These are phyloP conservation scores for Allygus modestus DNA, from an alignment of 2,888 invertebrate genomes.

Conservation along the genomic window DNA sequence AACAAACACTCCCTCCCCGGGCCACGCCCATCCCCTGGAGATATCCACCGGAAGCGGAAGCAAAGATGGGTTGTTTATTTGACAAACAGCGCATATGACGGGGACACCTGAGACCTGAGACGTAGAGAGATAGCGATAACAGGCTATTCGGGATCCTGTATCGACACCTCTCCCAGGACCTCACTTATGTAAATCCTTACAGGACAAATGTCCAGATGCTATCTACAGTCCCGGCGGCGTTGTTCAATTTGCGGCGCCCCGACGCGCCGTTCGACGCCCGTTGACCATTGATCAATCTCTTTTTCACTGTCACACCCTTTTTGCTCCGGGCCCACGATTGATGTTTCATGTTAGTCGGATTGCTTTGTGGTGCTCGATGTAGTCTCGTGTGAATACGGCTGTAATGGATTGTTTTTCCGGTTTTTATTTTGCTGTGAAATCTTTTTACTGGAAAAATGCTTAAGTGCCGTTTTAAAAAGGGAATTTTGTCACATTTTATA, in stretches of 20 bases:
- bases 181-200: slow-evolving; percentile 34
- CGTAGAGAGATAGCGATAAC: slow-evolving; percentile 13
- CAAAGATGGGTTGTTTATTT: slow-evolving; percentile 26
- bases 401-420: background rate
- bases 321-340: slow-evolving; percentile 5
- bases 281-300: slow-evolving; percentile 41
- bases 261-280: background rate
- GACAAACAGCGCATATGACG: slow-evolving; percentile 30
- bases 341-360: background rate
- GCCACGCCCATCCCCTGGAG: background rate
- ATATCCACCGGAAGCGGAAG: slow-evolving; percentile 2
- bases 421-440: too few species aligned
- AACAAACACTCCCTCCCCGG: too few species aligned
- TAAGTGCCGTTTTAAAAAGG: too few species aligned
- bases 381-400: background rate
- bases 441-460: too few species aligned
- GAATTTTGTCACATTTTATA: too few species aligned
- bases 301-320: slow-evolving; percentile 32
- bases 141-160: background rate
- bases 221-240: background rate
- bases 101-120: background rate
- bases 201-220: slow-evolving; percentile 33
- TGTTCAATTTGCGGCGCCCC: slow-evolving; percentile 16
- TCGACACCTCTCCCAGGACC: slow-evolving; percentile 8
- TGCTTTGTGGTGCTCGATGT: background rate